Conservation (phyloP, 2,888 invertebrate species). For the Agriopis leucophaearia region DNA sequence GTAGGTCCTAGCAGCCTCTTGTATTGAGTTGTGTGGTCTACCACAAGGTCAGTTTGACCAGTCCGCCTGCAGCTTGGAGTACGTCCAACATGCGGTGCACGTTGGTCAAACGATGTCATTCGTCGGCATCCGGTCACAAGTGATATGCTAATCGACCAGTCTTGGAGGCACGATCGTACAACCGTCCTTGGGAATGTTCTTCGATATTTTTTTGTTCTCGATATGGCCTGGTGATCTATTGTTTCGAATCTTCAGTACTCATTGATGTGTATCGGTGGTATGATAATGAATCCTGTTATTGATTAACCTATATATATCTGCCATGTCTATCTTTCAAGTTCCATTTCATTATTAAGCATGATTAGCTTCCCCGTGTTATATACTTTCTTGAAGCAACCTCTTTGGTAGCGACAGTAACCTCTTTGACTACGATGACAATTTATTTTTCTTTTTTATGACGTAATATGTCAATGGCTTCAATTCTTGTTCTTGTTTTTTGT, state of each 20-base stretch:
- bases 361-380: too few relatives aligned
- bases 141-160: conserved; percentile 74
- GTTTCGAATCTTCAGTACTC: conserved; percentile 25
- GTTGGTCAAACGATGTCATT: conserved; percentile 69
- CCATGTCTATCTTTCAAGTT: conserved; percentile 6
- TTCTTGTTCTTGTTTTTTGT: too few relatives aligned
- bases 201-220: conserved; percentile 50
- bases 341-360: conserved; percentile 12
- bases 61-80: conserved; percentile 45
- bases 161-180: conserved; percentile 64
- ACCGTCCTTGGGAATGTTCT: conserved; percentile 68
- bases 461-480: too few relatives aligned
- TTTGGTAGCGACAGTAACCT: too few relatives aligned
- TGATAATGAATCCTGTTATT: conserved; percentile 25
- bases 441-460: too few relatives aligned
- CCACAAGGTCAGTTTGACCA: conserved; percentile 53
- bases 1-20: conserved; percentile 11
- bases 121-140: conserved; percentile 74
- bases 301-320: conserved; percentile 19
- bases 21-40: conserved; percentile 48
- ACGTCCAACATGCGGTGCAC: conserved; percentile 63
- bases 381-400: too few relatives aligned
- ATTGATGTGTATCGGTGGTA: conserved; percentile 2
- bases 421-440: too few relatives aligned
- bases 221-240: conserved; percentile 46